Conservation (phyloP, 2,113 vertebrate genomes). For the Empidonax traillii region DNA sequence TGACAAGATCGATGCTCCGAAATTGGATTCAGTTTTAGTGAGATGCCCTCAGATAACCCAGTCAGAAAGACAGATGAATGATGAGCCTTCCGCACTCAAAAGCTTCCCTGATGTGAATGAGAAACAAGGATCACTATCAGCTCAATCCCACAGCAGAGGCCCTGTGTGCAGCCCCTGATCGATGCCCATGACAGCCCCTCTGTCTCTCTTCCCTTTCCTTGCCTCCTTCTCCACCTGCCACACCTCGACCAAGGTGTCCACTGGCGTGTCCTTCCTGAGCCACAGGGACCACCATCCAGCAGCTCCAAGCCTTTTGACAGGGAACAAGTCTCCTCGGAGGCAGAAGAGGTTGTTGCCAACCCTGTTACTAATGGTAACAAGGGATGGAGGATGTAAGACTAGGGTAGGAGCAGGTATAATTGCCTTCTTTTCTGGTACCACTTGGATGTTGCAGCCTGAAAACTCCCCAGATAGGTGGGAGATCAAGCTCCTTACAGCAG, state of each 20-base stretch:
- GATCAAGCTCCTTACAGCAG: background rate
- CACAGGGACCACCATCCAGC: background rate
- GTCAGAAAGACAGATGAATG: background rate
- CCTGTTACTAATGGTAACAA: background rate
- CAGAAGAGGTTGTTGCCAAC: background rate
- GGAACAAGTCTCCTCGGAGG: background rate
- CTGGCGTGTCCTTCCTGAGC: background rate
- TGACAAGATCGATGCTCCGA: background rate
- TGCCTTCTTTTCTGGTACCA: background rate
- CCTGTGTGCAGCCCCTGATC: accelerated
- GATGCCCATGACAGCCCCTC: background rate
- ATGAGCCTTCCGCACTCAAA: background rate
- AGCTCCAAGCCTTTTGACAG: background rate
- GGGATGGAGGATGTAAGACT: background rate
- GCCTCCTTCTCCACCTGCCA: background rate
- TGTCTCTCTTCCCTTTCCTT: background rate
- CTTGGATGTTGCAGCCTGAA: background rate
- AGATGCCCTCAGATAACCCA: conserved; percentile 14
- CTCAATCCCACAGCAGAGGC: background rate
- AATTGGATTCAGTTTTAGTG: conserved; percentile 1
- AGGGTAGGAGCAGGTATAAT: background rate
- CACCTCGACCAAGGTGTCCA: accelerated
- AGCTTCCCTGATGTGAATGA: background rate
- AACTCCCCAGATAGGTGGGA: background rate
- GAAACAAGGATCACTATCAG: background rate